Evolutionary conservation across 53 echinoderm and acorn worm genomes (phyloP).

Genomic region (Temnopleurus reevesii): DNA sequence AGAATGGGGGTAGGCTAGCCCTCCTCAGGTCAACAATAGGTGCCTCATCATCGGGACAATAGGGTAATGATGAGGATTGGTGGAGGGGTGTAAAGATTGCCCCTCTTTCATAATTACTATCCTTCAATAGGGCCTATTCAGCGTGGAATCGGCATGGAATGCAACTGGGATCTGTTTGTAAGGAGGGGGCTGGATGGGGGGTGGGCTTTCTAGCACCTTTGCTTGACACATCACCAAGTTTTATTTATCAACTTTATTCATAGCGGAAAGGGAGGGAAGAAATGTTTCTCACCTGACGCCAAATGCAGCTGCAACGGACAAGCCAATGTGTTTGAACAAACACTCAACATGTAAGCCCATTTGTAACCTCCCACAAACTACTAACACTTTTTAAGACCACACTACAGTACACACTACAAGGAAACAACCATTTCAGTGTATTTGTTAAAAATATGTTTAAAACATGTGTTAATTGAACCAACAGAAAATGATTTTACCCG

Average conservation of each 20-base stretch:
- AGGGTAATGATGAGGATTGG: constrained; percentile 56
- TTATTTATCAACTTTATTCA: not conserved
- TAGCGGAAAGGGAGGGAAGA: not conserved
- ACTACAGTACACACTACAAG: too few species aligned
- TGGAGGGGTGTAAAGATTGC: constrained; percentile 58
- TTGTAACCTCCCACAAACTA: not conserved
- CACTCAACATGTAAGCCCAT: not conserved
- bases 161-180: not conserved
- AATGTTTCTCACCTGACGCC: not conserved
- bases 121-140: constrained; percentile 29
- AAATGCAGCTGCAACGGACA: not conserved
- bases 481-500: too few species aligned
- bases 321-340: not conserved
- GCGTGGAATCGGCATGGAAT: not conserved
- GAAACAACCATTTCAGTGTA: too few species aligned
- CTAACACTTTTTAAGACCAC: too few species aligned
- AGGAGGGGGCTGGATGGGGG: constrained; percentile 22
- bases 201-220: not conserved
- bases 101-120: constrained; percentile 56
- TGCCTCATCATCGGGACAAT: constrained; percentile 49
- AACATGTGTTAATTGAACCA: too few species aligned
- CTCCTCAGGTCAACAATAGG: constrained; percentile 31
- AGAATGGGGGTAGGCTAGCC: constrained; percentile 31
- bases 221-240: not conserved
- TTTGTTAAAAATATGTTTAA: too few species aligned